These are phyloP conservation scores for Lampris megalopsis DNA, from an alignment of 2,113 vertebrate species.

Conservation along the genomic window DNA sequence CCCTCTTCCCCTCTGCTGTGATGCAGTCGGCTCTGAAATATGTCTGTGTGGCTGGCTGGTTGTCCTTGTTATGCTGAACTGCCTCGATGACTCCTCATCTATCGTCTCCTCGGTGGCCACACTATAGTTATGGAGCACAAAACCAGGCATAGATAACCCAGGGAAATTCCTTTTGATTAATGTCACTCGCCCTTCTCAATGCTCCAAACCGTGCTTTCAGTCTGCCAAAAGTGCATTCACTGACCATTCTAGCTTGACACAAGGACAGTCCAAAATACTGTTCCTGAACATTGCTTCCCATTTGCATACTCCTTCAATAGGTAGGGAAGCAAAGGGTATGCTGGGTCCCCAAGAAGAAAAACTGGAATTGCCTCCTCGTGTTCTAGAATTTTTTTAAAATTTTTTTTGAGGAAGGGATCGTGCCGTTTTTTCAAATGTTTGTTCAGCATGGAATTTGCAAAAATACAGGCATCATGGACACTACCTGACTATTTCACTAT, in stretches of 20 bases:
- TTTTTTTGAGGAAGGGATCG: not conserved
- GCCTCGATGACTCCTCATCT: conserved; percentile 6
- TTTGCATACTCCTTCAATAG: not conserved
- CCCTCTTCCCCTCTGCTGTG: conserved; percentile 10
- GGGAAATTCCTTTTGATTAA: conserved; percentile 33
- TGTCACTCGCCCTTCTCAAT: conserved; percentile 36
- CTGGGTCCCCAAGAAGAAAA: not conserved
- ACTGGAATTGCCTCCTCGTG: not conserved
- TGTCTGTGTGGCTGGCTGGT: conserved; percentile 1
- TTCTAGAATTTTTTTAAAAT: not conserved
- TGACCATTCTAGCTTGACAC: not conserved
- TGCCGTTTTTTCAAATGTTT: not conserved
- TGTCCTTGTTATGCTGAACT: not conserved
- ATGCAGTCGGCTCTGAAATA: not conserved
- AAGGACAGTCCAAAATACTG: not conserved
- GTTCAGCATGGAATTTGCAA: not conserved
- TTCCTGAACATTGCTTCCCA: not conserved
- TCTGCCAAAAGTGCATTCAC: not conserved
- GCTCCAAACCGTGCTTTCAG: conserved; percentile 18
- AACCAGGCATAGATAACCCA: conserved; percentile 37
- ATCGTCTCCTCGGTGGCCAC: conserved; percentile 23
- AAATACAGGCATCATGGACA: not conserved
- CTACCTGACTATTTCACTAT: conserved; percentile 36
- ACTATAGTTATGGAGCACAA: conserved; percentile 41
- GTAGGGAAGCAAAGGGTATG: not conserved